Conservation (phyloP, 2,888 invertebrate genomes). For the Oxycera nigricornis region DNA sequence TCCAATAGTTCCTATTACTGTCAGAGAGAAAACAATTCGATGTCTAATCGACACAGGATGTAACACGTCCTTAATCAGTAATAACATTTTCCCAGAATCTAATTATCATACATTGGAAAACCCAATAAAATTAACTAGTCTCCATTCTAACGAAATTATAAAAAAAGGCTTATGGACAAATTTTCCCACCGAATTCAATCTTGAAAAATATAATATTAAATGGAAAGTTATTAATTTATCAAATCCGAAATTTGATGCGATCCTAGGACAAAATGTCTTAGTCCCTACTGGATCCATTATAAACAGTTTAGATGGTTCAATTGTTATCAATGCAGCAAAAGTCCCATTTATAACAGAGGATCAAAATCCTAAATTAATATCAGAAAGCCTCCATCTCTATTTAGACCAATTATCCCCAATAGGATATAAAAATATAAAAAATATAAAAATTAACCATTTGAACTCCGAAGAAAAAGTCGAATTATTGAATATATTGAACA, state of each 20-base stretch:
- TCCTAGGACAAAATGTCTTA: conserved; percentile 19
- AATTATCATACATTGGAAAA: too few species aligned
- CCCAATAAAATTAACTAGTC: conserved; percentile 16
- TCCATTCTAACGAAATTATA: not conserved
- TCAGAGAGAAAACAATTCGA: conserved; percentile 16
- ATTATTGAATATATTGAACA: not conserved
- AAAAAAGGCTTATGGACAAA: not conserved
- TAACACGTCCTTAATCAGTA: too few species aligned
- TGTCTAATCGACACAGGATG: conserved; percentile 6
- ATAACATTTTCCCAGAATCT: not conserved
- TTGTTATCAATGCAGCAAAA: not conserved
- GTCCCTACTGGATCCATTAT: not conserved
- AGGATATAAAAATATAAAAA: not conserved
- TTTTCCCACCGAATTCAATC: too few species aligned
- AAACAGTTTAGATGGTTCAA: conserved; percentile 1
- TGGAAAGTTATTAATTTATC: not conserved
- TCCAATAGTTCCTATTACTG: too few species aligned
- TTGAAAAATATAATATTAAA: too few species aligned
- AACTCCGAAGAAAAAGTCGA: not conserved
- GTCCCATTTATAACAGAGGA: conserved; percentile 8
- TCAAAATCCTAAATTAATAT: not conserved
- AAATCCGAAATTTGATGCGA: conserved; percentile 3
- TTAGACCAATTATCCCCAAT: not conserved
- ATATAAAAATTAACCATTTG: conserved; percentile 3
- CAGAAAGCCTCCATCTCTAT: not conserved